Base-by-base conservation (phyloP, 1,140 invertebrate genomes). In the Riptortus pedestris region DNA sequence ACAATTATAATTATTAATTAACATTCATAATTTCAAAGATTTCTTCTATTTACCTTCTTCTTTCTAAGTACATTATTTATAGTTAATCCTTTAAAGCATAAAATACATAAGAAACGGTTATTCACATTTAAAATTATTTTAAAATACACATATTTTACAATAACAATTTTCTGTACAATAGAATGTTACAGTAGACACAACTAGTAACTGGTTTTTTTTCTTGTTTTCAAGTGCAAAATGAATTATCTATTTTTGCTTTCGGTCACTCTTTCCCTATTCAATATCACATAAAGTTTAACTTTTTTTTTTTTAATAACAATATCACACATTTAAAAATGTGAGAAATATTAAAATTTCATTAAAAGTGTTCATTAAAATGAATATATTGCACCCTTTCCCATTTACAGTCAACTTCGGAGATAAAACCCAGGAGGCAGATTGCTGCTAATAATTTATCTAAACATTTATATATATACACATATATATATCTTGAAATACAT, bases 1-100 rank as follows among this genome's bases (percentile, higher is more conserved):
- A 57, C 52, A 57, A 29, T 57, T 12, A 61, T 61, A 61, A 61
- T 45, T 38, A 61, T n/a, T 47, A 47, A 47, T 47, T 61, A 61
- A 61, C 60, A 61, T 61, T 45, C n/a, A 61, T 61, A 61, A 61
- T 22, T 27, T 14, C 28, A 61, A 47, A 61, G 45, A 45, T 61
- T 61, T 38, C 22, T 11, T 47, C 57, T 59, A 58, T 59, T 59
- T 52, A 11, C 5, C 27, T 57, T 22, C 22, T 55, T 57, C 27
- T 26, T n/a, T 12, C 52, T 57, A 57, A 57, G 52, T 57, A 57
- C 52, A 57, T 24, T 57, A 57, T n/a, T 57, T 57, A 57, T 57
- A 57, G 28, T 61, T 45, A 24, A 61, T 43, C 24, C 11, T 45
- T 45, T 61, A 24, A 33, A 33, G 28, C 20, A 60, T 33, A 60